phyloP scores from a whole-genome alignment of 2,113 vertebrate species.

The Phalacrocorax carbo region DNA sequence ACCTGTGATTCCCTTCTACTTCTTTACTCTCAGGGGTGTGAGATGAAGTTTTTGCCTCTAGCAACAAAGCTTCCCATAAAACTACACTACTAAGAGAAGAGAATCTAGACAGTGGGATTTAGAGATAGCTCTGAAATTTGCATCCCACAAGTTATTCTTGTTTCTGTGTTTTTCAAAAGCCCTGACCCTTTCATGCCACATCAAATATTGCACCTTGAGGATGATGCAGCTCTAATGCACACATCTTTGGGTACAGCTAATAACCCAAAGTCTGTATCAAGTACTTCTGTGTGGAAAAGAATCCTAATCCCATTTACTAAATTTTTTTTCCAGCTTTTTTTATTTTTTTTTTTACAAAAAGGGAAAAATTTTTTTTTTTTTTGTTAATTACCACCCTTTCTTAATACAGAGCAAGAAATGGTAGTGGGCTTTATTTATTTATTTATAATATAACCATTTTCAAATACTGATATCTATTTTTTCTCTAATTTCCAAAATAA shows the following conservation, averaged over 20 bases:
- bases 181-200: not conserved
- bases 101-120: not conserved
- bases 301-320: not conserved
- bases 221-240: not conserved
- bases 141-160: not conserved
- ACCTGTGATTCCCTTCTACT: not conserved
- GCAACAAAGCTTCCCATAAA: not conserved
- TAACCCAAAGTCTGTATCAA: not conserved
- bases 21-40: not conserved
- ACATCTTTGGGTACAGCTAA: not conserved
- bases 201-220: not conserved
- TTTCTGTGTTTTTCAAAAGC: not conserved
- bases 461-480: not conserved
- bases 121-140: not conserved
- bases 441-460: not conserved
- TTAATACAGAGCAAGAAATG: not conserved
- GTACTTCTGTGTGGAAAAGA: not conserved
- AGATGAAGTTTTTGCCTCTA: not conserved
- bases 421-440: accelerated
- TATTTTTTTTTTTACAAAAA: not conserved
- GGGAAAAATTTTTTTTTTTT: not conserved
- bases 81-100: not conserved
- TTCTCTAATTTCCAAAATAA: not conserved
- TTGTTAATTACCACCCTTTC: not conserved
- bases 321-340: not conserved